These are phyloP conservation scores for Papilio elwesi DNA, from an alignment of 2,888 invertebrate genomes.

Conservation along the genomic window DNA sequence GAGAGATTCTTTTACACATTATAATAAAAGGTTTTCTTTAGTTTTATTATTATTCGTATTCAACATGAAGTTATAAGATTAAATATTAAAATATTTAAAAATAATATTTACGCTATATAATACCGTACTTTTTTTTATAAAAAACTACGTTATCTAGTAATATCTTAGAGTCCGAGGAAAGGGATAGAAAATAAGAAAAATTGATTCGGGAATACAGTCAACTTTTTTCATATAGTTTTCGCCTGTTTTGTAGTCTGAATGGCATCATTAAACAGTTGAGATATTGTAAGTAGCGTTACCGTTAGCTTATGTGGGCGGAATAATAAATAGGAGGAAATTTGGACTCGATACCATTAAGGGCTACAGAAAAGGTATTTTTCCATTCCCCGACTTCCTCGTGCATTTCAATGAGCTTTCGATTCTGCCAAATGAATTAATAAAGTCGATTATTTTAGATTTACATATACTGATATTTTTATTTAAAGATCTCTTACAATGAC, in stretches of 20 bases:
- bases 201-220: no score
- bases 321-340: constrained; percentile 27
- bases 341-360: constrained; percentile 11
- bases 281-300: background rate
- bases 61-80: no score
- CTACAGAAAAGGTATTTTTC: constrained; percentile 5
- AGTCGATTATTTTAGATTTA: background rate
- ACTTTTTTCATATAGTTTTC: no score
- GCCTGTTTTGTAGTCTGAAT: background rate
- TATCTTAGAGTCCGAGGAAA: no score
- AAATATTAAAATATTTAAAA: no score
- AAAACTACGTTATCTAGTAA: no score
- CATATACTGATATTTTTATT: background rate
- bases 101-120: no score
- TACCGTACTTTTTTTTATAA: no score
- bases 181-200: no score
- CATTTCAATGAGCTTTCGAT: constrained; percentile 14
- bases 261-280: constrained; percentile 6
- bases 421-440: background rate
- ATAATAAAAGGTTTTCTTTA: no score
- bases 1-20: no score
- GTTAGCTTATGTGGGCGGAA: constrained; percentile 25
- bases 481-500: background rate
- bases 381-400: background rate
- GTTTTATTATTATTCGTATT: no score